Evolutionary conservation across 2,888 invertebrate species (phyloP), one percentile per base, ranked within the genome.

Genomic region (Brenthis ino): DNA sequence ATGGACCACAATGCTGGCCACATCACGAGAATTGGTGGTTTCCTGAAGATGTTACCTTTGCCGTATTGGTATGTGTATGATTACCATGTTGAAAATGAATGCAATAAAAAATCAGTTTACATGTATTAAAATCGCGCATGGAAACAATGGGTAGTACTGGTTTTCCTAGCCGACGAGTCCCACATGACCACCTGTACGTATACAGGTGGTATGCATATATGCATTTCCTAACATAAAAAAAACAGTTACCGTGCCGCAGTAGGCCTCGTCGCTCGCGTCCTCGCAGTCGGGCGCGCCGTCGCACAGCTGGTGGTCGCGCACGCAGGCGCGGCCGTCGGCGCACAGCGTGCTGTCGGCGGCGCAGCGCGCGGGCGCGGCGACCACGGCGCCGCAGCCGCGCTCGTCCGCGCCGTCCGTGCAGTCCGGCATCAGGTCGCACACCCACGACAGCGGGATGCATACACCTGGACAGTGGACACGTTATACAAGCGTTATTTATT

Each of bases 381-480:
- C 58, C 11, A 73, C 53, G 74, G 74, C 2, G 71, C 13, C 24
- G 72, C 93, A 93, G 3, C 77, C 79, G 37, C 78, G 80, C 80
- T 98, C 98, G 87, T 98, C 98, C 67, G 96, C 96, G 6, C 96
- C 96, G 82, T 96, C 95, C 0, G 94, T 93, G 81, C 98, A 98
- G 86, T 98, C 98, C 63, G 93, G 93, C 75, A 96, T 96, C 0
- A 95, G 95, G 85, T 97, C 97, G 87, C 97, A 97, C 33, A 95
- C 94, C 97, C 97, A 97, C 1, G 95, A 87, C 58, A 94, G 86
- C 0, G 96, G 96, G 73, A 98, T 97, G 82, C 98, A 98, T 8
- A 95, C 94, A 12, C 97, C 96, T 91, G 67, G 0, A 28, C 28
- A 20, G 20, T 20, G 20, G 20, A 20, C 20, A 20, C 20, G 20